phyloP scores from a whole-genome alignment of 2,888 invertebrate genomes.

The Tetragonula carbonaria region DNA sequence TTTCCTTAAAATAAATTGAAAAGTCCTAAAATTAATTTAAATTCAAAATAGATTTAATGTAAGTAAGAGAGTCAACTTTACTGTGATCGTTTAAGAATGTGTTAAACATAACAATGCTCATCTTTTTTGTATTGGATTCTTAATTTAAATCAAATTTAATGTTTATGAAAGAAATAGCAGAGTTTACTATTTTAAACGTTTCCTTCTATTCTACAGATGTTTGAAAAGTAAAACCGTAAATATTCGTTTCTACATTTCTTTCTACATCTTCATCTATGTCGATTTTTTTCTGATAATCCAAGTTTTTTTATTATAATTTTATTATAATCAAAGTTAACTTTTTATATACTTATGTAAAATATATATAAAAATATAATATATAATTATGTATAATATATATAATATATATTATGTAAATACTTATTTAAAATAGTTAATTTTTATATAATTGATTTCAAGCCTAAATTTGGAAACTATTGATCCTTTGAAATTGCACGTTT shows the following conservation, averaged over 20 bases:
- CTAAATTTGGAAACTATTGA: background rate
- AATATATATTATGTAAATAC: too few relatives aligned
- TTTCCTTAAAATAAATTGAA: background rate
- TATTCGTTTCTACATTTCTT: background rate
- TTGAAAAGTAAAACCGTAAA: background rate
- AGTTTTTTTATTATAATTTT: background rate
- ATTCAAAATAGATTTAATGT: conserved; percentile 10
- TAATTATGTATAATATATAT: too few relatives aligned
- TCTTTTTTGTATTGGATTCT: background rate
- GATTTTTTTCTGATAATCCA: background rate
- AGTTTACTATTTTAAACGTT: background rate
- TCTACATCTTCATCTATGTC: background rate
- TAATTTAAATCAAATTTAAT: background rate
- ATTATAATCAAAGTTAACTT: background rate
- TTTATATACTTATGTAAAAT: background rate
- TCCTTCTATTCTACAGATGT: background rate
- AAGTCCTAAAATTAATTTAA: conserved; percentile 12
- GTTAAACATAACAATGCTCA: background rate
- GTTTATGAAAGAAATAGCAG: background rate
- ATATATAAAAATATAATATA: too few relatives aligned
- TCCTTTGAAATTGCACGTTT: background rate
- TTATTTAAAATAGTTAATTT: too few relatives aligned
- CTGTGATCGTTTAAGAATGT: background rate
- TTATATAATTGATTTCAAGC: background rate
- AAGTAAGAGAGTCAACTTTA: background rate